A percentile compares a stretch with the other conserved stretches of the same genome.
Conservation (phyloP, 2,113 vertebrate genomes). For the Thalassarche chlororhynchos region DNA sequence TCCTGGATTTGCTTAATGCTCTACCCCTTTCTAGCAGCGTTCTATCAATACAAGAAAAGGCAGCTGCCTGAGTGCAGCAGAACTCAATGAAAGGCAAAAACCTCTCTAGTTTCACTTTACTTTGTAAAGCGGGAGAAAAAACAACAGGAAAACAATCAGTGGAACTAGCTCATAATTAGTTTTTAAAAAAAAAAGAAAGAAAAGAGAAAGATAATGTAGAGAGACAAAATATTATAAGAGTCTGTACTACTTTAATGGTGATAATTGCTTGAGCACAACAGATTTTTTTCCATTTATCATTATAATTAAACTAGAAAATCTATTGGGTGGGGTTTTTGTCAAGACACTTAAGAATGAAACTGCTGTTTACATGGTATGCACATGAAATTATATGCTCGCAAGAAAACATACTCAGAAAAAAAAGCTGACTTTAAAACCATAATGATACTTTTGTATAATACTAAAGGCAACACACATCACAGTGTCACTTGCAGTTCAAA, state of each 20-base stretch:
- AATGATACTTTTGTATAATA: background rate
- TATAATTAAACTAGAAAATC: background rate
- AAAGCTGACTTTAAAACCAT: background rate
- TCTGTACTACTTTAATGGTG: background rate
- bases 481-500: background rate
- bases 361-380: background rate
- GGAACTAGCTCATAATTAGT: background rate
- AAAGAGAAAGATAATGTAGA: background rate
- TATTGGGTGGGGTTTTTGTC: background rate
- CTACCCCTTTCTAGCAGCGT: background rate
- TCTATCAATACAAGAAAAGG: background rate
- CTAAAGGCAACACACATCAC: background rate
- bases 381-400: background rate
- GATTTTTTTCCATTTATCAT: background rate
- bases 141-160: background rate
- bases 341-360: background rate
- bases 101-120: background rate
- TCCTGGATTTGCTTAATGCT: conserved; percentile 24
- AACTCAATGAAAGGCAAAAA: background rate
- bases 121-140: background rate
- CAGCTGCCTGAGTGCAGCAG: background rate
- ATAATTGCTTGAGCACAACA: background rate
- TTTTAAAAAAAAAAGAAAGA: background rate
- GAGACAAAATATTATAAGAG: background rate
- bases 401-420: background rate